Base-by-base conservation (phyloP, 23 tunicate species). In the Ascidia mentula region DNA sequence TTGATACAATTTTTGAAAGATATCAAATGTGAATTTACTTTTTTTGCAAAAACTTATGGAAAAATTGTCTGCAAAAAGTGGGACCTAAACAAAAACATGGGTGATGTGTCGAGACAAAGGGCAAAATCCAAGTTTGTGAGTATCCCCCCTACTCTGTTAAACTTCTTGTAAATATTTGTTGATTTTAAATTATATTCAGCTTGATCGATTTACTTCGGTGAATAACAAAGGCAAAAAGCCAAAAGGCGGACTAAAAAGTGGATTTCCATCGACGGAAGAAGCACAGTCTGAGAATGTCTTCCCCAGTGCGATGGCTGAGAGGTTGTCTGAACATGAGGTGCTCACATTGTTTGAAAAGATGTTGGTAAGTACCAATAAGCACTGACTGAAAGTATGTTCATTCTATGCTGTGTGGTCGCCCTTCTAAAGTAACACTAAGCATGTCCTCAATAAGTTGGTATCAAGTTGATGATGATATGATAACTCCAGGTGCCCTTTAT, bases 261-360 rank as follows among this genome's bases (percentile, higher is more conserved):
- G 70, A 26, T 34, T 82, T 0, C 78, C 84, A 70, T 59, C 72
- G 34, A 59, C 76, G 30, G 96, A 85, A 37, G 85, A 77, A 60
- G 38, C 45, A 46, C 38, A 45, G 8, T 69, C 73, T 18, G 59
- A 76, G 20, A 60, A 72, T 37, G 59, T 74, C 1, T 28, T 87
- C 40, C 89, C 91, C 0, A 80, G 61, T 59, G 83, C 76, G 34
- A 87, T 91, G n/a, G 97, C 97, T 36, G 59, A 80, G 17, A 91
- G 86, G 39, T 77, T 91, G 31, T 86, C 97, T 6, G 88, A 91
- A 77, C 86, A 86, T 75, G 97, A 91, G 61, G 77, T 91, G 30
- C 74, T 77, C 38, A 91, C 88, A 26, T 40, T 91, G 38, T 91
- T 91, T 72, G 97, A 91, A 82, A 91, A 91, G 46, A 91, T 91